Conservation (phyloP, 2,797 vertebrate species). For the Gallirallus australis region DNA sequence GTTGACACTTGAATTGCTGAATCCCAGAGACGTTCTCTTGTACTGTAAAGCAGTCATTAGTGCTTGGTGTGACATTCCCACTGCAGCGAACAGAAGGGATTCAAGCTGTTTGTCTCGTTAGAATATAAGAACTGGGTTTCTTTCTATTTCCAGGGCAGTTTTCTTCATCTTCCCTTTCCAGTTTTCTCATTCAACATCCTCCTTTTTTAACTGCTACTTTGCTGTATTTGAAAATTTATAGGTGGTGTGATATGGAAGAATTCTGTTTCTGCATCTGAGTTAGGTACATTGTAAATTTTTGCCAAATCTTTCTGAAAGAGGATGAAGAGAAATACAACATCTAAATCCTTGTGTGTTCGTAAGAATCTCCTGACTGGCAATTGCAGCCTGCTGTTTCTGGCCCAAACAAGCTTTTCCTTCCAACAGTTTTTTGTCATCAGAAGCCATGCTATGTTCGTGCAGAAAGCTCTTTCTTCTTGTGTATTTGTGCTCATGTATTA, state of each 20-base stretch:
- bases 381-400: neutral
- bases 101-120: slow-evolving; percentile 31
- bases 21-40: neutral
- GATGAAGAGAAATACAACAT: neutral
- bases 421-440: neutral
- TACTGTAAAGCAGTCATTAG: neutral
- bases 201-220: neutral
- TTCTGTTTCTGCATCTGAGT: neutral
- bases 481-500: neutral
- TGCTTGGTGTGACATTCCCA: neutral
- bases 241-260: neutral
- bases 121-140: neutral
- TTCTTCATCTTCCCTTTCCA: slow-evolving; percentile 3
- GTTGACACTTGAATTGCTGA: slow-evolving; percentile 2
- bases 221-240: neutral
- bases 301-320: neutral
- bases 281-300: neutral
- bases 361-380: neutral
- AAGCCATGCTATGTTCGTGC: neutral
- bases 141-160: slow-evolving; percentile 5
- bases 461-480: neutral
- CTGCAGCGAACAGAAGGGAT: slow-evolving; percentile 14
- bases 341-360: neutral
- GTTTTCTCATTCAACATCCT: neutral
- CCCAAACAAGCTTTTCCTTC: neutral